These are phyloP conservation scores for Medauroidea extradentata DNA, from an alignment of 1,140 invertebrate species.

Conservation along the genomic window DNA sequence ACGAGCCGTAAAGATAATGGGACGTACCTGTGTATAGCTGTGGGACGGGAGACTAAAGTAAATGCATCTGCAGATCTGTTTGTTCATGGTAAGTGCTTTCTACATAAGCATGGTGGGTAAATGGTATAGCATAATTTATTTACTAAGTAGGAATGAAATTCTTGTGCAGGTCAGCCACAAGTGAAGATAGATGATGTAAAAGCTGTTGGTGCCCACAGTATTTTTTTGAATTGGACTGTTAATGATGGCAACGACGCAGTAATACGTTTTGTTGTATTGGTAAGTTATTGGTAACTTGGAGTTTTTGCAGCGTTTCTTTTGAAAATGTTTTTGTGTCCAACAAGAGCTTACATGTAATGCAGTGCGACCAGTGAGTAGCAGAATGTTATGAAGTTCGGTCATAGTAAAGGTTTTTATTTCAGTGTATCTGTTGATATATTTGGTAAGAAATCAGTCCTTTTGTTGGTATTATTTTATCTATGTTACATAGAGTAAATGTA, in stretches of 20 bases:
- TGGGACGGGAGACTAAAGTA: conserved; percentile 23
- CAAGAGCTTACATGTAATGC: background rate
- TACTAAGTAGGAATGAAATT: conserved; percentile 38
- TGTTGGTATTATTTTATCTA: too few species aligned
- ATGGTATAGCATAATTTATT: background rate
- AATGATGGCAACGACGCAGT: conserved; percentile 70
- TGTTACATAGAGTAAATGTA: too few species aligned
- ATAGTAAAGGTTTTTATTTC: background rate
- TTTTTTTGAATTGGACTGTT: conserved; percentile 80
- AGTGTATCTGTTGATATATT: background rate
- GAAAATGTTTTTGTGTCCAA: background rate
- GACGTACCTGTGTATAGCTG: conserved; percentile 53
- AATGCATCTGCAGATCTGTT: conserved; percentile 16
- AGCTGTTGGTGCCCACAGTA: conserved; percentile 64
- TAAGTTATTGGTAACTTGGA: conserved; percentile 18
- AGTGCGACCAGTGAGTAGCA: background rate
- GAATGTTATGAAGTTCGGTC: background rate
- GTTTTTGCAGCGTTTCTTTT: background rate
- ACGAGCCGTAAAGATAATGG: conserved; percentile 62
- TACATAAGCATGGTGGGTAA: background rate
- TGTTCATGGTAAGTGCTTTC: conserved; percentile 20
- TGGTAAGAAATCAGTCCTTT: too few species aligned
- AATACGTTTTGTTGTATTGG: conserved; percentile 57
- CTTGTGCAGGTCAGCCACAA: conserved; percentile 64
- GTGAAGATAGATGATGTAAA: conserved; percentile 68